phyloP scores from a whole-genome alignment of 2,888 invertebrate species.

The Noctua comes region DNA sequence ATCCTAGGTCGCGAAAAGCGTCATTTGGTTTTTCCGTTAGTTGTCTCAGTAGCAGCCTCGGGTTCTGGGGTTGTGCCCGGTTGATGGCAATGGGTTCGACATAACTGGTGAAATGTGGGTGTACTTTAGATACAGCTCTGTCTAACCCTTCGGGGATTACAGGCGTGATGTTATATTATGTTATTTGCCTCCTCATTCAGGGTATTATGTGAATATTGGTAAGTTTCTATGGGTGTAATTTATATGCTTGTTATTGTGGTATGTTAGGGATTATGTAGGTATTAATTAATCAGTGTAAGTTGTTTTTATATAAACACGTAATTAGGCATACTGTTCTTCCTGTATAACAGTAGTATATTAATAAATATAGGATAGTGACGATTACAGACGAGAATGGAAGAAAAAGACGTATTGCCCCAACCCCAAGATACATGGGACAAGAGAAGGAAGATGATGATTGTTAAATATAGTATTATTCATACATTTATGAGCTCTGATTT shows the following conservation, averaged over 20 bases:
- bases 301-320: not conserved
- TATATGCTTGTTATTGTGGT: not conserved
- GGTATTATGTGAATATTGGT: slow-evolving; percentile 38
- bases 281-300: not conserved
- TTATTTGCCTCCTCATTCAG: slow-evolving; percentile 53
- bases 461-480: not conserved
- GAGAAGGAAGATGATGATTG: too few relatives aligned
- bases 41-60: not conserved
- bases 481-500: not conserved
- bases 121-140: too few relatives aligned
- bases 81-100: not conserved
- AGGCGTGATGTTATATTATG: too few relatives aligned
- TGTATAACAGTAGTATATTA: not conserved
- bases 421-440: too few relatives aligned
- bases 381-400: too few relatives aligned
- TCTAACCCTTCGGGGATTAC: too few relatives aligned
- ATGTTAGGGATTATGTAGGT: not conserved
- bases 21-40: not conserved
- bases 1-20: not conserved
- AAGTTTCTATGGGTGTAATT: slow-evolving; percentile 2
- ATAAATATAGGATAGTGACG: not conserved
- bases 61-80: not conserved
- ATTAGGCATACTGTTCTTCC: not conserved
- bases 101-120: too few relatives aligned
- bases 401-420: too few relatives aligned